phyloP scores from a whole-genome alignment of 2,797 vertebrate genomes.

The Furcifer pardalis region DNA sequence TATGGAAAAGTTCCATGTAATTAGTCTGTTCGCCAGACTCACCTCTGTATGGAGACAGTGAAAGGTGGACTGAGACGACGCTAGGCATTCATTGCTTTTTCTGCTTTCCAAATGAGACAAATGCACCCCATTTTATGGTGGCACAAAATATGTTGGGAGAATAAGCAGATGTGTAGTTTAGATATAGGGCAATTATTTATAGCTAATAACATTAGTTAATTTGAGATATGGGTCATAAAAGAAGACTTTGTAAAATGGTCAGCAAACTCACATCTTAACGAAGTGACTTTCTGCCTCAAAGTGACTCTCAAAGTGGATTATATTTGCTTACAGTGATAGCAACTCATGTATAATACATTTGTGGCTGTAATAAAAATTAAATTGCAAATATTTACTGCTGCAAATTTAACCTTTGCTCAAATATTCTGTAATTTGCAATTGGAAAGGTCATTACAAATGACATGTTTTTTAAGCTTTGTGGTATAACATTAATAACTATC shows the following conservation, averaged over 20 bases:
- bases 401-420: slow-evolving; percentile 46
- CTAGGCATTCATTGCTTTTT: not conserved
- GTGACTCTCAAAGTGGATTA: slow-evolving; percentile 29
- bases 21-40: too few species aligned
- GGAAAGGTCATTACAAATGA: slow-evolving; percentile 24
- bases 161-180: not conserved
- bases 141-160: not conserved
- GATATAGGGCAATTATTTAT: not conserved
- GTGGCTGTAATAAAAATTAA: slow-evolving; percentile 55
- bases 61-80: too few species aligned
- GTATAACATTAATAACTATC: not conserved
- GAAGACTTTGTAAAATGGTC: not conserved
- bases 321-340: slow-evolving; percentile 47
- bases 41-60: too few species aligned
- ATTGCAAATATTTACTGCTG: slow-evolving; percentile 65
- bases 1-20: too few species aligned
- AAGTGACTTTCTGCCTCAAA: not conserved
- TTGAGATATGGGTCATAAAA: not conserved
- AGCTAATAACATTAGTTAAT: not conserved
- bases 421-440: slow-evolving; percentile 28
- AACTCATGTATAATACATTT: slow-evolving; percentile 50
- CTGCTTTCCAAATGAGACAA: not conserved
- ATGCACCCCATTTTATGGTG: not conserved
- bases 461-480: slow-evolving; percentile 30
- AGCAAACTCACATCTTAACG: not conserved